These are phyloP conservation scores for Apis cerana DNA, from an alignment of 1,140 invertebrate genomes.

Conservation along the genomic window DNA sequence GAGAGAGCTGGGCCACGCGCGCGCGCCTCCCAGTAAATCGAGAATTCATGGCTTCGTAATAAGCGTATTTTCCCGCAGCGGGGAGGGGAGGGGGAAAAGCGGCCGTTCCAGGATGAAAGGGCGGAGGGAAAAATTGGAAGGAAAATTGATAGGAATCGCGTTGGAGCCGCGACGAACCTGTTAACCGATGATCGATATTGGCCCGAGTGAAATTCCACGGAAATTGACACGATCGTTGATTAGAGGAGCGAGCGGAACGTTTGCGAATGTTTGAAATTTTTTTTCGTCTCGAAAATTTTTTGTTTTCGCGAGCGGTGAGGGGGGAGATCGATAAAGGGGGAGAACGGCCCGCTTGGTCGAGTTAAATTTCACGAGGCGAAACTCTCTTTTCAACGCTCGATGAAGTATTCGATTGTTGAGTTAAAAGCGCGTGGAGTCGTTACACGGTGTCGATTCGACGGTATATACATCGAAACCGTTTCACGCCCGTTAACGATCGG, in stretches of 20 bases:
- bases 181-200: background rate
- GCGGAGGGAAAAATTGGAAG: background rate
- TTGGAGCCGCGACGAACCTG: background rate
- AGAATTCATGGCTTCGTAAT: background rate
- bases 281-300: background rate
- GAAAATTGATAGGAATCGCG: background rate
- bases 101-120: background rate
- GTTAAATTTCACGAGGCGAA: too few species aligned
- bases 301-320: background rate
- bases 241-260: background rate
- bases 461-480: slow-evolving; percentile 1
- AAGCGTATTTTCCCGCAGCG: background rate
- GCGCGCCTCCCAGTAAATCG: background rate
- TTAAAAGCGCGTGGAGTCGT: slow-evolving; percentile 32
- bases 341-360: too few species aligned
- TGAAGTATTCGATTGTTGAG: background rate
- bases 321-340: background rate
- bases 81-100: background rate
- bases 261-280: background rate
- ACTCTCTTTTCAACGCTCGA: background rate
- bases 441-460: background rate
- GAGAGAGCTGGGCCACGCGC: too few species aligned
- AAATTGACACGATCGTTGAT: background rate
- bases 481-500: slow-evolving; percentile 31
- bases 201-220: background rate